Percentiles rank a stretch among this genome's conserved stretches.
Conservation (phyloP, 2,113 vertebrate species). For the Megaceryle torquata region DNA sequence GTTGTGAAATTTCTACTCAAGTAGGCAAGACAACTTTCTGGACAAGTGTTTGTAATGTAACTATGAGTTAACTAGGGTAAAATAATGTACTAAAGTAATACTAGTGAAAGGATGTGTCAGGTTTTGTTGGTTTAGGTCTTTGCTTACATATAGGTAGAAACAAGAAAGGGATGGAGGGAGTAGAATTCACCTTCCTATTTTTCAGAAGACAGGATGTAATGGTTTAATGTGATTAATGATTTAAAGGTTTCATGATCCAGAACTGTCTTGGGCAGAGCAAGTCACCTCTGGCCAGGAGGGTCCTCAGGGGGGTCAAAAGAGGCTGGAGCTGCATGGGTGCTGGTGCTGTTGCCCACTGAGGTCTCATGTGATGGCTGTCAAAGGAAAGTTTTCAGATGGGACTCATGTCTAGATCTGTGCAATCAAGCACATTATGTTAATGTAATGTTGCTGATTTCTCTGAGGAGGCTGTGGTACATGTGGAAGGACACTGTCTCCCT, state of each 20-base stretch:
- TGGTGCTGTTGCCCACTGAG: background rate
- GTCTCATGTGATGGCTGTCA: background rate
- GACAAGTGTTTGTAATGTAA: background rate
- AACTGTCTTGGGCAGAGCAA: background rate
- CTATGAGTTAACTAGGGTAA: background rate
- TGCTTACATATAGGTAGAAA: background rate
- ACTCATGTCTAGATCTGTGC: background rate
- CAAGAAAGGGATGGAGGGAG: background rate
- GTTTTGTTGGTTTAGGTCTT: background rate
- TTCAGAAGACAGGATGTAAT: background rate
- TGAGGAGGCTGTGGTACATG: background rate
- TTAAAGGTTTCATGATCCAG: background rate
- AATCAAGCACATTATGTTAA: background rate
- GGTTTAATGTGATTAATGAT: background rate
- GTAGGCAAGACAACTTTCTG: background rate
- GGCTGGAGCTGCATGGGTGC: background rate
- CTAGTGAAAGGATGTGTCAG: background rate
- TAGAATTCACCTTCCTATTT: background rate
- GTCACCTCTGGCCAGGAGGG: background rate
- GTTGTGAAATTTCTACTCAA: background rate
- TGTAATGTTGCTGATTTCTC: background rate
- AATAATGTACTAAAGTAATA: background rate
- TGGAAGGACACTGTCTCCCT: background rate
- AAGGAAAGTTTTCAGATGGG: background rate
- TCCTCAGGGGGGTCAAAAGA: background rate